Conservation (phyloP, 1,140 invertebrate species). For the Ericerus pela region DNA sequence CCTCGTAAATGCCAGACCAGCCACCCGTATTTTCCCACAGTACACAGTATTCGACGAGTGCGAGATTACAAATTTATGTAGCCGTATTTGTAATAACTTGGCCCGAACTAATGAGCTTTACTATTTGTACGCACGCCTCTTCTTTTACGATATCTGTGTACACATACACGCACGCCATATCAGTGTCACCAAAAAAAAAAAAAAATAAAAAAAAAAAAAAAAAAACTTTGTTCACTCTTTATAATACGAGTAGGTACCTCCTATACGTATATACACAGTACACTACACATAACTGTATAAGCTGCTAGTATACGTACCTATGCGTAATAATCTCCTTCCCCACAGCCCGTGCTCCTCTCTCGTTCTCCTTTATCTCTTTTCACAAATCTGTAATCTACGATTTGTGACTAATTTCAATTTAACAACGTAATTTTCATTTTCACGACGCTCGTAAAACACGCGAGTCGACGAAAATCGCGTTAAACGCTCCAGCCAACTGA, state of each 20-base stretch:
- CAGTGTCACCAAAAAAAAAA: too few relatives aligned
- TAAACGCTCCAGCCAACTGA: too few relatives aligned
- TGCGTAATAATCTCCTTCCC: too few relatives aligned
- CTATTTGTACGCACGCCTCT: background rate
- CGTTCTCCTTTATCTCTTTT: background rate
- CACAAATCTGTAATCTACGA: background rate
- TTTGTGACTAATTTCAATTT: slow-evolving; percentile 6
- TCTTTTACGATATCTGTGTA: background rate
- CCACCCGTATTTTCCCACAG: slow-evolving; percentile 6
- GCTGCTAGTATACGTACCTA: too few relatives aligned
- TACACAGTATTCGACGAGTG: background rate
- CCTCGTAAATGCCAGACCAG: slow-evolving; percentile 10
- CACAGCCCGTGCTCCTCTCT: too few relatives aligned
- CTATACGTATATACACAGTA: too few relatives aligned
- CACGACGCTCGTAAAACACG: too few relatives aligned
- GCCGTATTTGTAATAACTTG: slow-evolving; percentile 9
- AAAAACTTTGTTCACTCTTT: too few relatives aligned
- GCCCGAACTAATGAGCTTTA: slow-evolving; percentile 10
- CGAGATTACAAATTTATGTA: slow-evolving; percentile 9
- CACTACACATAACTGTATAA: too few relatives aligned
- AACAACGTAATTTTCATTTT: slow-evolving; percentile 3
- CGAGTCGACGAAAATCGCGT: too few relatives aligned
- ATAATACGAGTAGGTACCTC: too few relatives aligned
- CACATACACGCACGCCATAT: background rate
- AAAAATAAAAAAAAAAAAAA: too few relatives aligned